These are phyloP conservation scores for Rhyacophila evoluta DNA, from an alignment of 2,888 invertebrate genomes.

Conservation along the genomic window DNA sequence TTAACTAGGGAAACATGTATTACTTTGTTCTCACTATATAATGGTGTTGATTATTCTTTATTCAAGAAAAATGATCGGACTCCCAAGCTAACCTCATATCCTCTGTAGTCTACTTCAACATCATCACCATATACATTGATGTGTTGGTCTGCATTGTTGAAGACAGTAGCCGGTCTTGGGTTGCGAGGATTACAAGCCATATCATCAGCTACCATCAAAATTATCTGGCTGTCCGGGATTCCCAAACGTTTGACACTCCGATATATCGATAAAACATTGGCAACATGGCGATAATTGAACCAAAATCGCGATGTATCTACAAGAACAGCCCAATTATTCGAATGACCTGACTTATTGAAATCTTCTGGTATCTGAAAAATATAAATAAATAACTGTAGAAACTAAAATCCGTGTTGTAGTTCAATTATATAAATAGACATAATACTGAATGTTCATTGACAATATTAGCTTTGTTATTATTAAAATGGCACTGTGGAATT, in stretches of 20 bases:
- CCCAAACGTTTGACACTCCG: slow-evolving; percentile 97
- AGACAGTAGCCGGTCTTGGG: slow-evolving; percentile 97
- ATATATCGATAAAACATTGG: slow-evolving; percentile 98
- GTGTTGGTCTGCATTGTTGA: slow-evolving; percentile 97
- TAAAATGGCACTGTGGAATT: too few species aligned
- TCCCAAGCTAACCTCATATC: slow-evolving; percentile 82
- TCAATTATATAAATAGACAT: too few species aligned
- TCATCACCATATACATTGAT: slow-evolving; percentile 99
- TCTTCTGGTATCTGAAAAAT: slow-evolving; percentile 65
- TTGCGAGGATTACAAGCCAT: slow-evolving; percentile 99
- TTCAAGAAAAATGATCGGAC: too few species aligned
- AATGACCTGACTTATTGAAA: slow-evolving; percentile 80
- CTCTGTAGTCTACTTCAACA: slow-evolving; percentile 98
- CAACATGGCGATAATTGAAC: slow-evolving; percentile 99
- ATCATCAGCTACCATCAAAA: slow-evolving; percentile 99
- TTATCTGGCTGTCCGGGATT: slow-evolving; percentile 99
- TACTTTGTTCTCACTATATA: too few species aligned
- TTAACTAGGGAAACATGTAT: too few species aligned
- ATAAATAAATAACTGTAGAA: too few species aligned
- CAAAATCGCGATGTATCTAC: slow-evolving; percentile 99
- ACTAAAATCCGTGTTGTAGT: too few species aligned
- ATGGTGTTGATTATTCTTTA: too few species aligned
- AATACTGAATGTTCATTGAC: too few species aligned
- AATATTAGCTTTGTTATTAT: too few species aligned
- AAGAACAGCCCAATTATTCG: slow-evolving; percentile 99